phyloP scores from a whole-genome alignment of 2,113 vertebrate species.

The Tretioscincus oriximinensis region DNA sequence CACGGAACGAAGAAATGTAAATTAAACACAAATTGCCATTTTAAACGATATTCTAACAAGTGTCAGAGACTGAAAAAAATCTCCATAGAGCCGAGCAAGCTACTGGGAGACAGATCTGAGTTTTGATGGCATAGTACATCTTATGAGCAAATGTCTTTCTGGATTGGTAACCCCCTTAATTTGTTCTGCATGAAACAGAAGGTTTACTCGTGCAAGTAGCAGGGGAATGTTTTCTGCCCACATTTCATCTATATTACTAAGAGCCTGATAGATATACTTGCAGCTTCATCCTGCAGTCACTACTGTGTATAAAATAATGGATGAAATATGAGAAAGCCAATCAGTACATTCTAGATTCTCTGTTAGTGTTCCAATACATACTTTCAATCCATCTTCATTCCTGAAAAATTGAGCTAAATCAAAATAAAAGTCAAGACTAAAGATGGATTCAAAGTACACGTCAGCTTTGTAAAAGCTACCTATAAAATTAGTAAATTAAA shows the following conservation, averaged over 20 bases:
- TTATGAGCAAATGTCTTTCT: not conserved
- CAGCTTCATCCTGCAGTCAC: not conserved
- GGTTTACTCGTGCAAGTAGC: not conserved
- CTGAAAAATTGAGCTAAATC: too few relatives aligned
- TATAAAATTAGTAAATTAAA: too few relatives aligned
- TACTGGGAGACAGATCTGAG: not conserved
- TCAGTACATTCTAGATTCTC: not conserved
- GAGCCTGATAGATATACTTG: not conserved
- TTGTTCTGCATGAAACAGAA: not conserved
- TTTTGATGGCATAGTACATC: not conserved
- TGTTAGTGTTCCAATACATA: not conserved
- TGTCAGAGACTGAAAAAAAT: not conserved
- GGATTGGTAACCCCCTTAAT: not conserved
- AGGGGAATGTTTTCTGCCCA: not conserved
- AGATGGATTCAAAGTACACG: too few relatives aligned
- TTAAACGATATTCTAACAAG: constrained; percentile 10
- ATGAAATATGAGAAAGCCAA: not conserved
- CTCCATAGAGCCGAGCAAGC: not conserved
- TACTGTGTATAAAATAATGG: not conserved
- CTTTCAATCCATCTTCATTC: too few relatives aligned
- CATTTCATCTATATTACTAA: too few relatives aligned
- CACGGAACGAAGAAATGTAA: constrained; percentile 10
- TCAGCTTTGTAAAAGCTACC: too few relatives aligned
- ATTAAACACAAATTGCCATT: constrained; percentile 17
- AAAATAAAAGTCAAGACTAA: too few relatives aligned